A percentile compares a stretch with the other conserved stretches of the same genome.
These are phyloP conservation scores for Saguinus midas DNA, from an alignment of 2,113 vertebrate species.

Conservation along the genomic window DNA sequence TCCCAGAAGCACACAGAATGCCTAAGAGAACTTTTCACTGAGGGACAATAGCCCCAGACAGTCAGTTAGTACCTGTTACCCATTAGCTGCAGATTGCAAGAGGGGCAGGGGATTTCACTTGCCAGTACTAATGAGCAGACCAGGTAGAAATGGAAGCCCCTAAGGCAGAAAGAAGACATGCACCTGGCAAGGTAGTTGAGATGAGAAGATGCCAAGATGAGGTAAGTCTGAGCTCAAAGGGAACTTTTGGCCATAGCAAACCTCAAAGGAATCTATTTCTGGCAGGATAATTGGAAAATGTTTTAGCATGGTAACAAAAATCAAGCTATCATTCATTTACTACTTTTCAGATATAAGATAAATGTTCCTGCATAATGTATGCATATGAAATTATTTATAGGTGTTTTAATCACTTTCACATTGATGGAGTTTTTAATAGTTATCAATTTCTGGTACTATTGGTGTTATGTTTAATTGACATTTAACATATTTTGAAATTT, in stretches of 20 bases:
- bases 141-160: background rate
- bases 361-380: background rate
- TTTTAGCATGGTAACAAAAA: background rate
- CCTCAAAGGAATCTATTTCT: background rate
- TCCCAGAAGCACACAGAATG: background rate
- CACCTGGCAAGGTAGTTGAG: background rate
- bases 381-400: background rate
- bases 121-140: background rate
- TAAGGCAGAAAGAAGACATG: background rate
- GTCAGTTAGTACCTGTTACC: background rate
- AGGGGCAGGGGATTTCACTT: background rate
- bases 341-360: background rate
- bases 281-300: background rate
- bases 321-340: background rate
- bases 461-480: background rate
- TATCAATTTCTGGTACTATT: background rate
- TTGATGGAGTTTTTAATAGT: background rate
- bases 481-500: background rate
- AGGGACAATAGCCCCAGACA: background rate
- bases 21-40: background rate
- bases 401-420: background rate
- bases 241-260: background rate
- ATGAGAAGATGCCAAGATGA: background rate
- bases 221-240: background rate
- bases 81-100: background rate